Percentiles rank a stretch among this genome's conserved stretches.
Conservation (phyloP, 2,113 vertebrate genomes). For the Anguilla japonica region DNA sequence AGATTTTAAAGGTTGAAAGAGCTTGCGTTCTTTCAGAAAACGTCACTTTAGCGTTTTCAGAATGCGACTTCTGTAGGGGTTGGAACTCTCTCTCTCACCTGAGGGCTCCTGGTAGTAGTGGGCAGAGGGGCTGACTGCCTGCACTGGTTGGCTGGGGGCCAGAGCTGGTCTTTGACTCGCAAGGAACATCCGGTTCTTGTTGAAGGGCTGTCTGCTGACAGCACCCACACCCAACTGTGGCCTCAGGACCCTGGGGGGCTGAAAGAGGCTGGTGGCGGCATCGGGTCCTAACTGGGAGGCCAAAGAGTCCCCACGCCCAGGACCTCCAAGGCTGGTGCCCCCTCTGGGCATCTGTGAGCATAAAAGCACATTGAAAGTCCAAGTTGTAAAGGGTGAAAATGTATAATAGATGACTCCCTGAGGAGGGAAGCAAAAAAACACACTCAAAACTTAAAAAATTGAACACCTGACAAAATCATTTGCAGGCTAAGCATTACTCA, state of each 20-base stretch:
- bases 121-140: slow-evolving; percentile 69
- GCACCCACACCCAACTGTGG: slow-evolving; percentile 89
- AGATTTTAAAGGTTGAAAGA: neutral
- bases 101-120: slow-evolving; percentile 71
- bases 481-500: neutral
- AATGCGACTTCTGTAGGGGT: neutral
- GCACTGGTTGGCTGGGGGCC: slow-evolving; percentile 80
- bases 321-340: slow-evolving; percentile 45
- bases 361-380: neutral
- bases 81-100: slow-evolving; percentile 68
- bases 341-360: slow-evolving; percentile 47
- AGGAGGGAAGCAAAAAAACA: neutral
- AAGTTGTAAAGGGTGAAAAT: neutral
- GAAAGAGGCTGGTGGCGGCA: slow-evolving; percentile 73
- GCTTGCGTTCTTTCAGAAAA: neutral
- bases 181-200: slow-evolving; percentile 79
- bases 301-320: slow-evolving; percentile 49
- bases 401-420: neutral
- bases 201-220: slow-evolving; percentile 77
- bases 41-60: neutral
- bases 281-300: slow-evolving; percentile 50
- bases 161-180: slow-evolving; percentile 76
- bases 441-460: neutral
- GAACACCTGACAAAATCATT: neutral
- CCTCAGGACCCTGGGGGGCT: slow-evolving; percentile 84